Percentiles rank a stretch among this genome's conserved stretches.
Evolutionary conservation across 2,797 vertebrate species (phyloP).

Genomic region (Cryptoprocta ferox): DNA sequence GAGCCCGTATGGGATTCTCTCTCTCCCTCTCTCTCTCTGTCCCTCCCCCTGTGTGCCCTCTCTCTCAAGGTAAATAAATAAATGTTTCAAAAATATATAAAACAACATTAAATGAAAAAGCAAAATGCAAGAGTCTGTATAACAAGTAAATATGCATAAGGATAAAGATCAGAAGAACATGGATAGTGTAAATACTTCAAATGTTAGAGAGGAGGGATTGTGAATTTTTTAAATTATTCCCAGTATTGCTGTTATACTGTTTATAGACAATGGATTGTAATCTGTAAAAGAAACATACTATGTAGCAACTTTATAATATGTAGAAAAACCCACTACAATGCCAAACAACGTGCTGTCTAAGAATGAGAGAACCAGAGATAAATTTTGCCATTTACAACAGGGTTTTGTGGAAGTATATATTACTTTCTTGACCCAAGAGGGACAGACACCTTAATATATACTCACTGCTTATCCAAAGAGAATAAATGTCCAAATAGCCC

Average conservation of each 20-base stretch:
- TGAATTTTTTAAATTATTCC: not conserved
- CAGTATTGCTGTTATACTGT: not conserved
- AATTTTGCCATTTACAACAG: not conserved
- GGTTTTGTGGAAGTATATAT: not conserved
- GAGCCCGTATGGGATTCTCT: too few species aligned
- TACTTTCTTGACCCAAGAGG: constrained; percentile 24
- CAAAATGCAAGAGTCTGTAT: not conserved
- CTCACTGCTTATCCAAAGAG: not conserved
- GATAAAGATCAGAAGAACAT: not conserved
- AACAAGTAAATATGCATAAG: not conserved
- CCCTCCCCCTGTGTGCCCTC: too few species aligned
- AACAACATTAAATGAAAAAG: constrained; percentile 25
- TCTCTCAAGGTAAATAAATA: too few species aligned
- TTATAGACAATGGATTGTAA: not conserved
- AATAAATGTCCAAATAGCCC: constrained; percentile 21
- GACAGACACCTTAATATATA: not conserved
- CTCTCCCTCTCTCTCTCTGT: too few species aligned
- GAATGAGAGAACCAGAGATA: not conserved
- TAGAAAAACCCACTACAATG: not conserved
- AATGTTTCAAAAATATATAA: not conserved
- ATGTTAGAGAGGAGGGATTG: not conserved
- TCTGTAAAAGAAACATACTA: not conserved
- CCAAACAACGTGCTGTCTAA: not conserved
- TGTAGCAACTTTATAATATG: not conserved
- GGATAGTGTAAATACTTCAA: constrained; percentile 3